phyloP scores from a whole-genome alignment of 2,797 vertebrate species.

The Orestias chungarensis region DNA sequence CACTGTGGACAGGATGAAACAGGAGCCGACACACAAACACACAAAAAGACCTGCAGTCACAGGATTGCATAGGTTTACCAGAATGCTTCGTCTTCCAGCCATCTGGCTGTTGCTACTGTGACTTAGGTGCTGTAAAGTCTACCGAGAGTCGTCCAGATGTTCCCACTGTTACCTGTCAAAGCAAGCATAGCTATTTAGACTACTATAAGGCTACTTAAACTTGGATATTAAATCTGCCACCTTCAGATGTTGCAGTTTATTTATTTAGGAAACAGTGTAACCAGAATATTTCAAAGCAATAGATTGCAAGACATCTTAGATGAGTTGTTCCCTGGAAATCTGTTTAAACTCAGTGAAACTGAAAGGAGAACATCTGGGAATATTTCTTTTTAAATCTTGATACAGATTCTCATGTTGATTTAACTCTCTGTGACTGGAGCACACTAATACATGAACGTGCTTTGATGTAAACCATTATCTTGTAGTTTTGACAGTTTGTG shows the following conservation, averaged over 20 bases:
- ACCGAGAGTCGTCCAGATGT: slow-evolving; percentile 67
- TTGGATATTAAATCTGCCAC: slow-evolving; percentile 24
- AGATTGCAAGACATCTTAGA: not conserved
- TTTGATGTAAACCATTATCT: not conserved
- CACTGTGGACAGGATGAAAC: slow-evolving; percentile 51
- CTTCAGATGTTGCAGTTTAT: slow-evolving; percentile 24
- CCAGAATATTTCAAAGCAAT: not conserved
- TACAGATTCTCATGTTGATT: not conserved
- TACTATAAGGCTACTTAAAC: slow-evolving; percentile 14
- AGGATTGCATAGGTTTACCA: slow-evolving; percentile 23
- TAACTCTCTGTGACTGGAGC: not conserved
- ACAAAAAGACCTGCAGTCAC: slow-evolving; percentile 13
- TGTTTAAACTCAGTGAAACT: too few relatives aligned
- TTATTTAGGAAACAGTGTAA: slow-evolving; percentile 16
- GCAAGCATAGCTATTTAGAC: slow-evolving; percentile 50
- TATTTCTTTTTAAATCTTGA: not conserved
- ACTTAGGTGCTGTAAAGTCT: slow-evolving; percentile 42
- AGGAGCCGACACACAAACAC: slow-evolving; percentile 40
- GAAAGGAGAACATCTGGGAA: too few relatives aligned
- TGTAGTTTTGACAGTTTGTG: not conserved
- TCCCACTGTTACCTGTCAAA: slow-evolving; percentile 59
- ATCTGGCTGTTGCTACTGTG: slow-evolving; percentile 55
- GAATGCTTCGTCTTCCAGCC: slow-evolving; percentile 47
- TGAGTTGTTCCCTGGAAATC: not conserved
- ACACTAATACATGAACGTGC: not conserved